Conservation (phyloP, 1,140 invertebrate genomes). For the Caenorhabditis elegans region DNA sequence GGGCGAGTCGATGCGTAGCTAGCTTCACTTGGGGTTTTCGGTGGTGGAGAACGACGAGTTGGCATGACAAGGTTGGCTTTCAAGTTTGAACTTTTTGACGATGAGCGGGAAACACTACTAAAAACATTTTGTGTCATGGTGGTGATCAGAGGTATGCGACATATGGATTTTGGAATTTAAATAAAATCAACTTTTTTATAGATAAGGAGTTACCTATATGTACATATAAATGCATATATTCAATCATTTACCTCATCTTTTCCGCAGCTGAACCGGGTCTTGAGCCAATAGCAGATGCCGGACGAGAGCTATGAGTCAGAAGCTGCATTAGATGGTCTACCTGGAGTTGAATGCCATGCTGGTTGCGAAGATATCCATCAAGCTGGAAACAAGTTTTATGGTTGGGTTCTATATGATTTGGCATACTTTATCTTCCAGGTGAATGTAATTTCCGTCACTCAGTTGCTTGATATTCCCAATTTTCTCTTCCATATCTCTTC, state of each 20-base stretch:
- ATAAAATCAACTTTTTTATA: no score
- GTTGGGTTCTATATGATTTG: no score
- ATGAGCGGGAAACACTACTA: neutral
- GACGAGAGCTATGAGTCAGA: conserved; percentile 6
- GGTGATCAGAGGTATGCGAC: no score
- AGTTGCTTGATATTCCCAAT: conserved; percentile 12
- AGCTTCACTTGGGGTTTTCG: neutral
- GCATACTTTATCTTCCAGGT: neutral
- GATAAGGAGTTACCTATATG: no score
- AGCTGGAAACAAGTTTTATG: neutral
- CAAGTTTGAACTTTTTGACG: neutral
- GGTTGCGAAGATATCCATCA: conserved; percentile 9
- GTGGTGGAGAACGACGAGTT: neutral
- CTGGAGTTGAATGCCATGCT: neutral
- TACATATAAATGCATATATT: no score
- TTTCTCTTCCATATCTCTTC: neutral
- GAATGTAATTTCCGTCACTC: conserved; percentile 4
- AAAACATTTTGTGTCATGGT: no score
- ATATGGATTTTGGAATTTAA: no score
- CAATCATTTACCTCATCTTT: neutral
- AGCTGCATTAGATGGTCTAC: conserved; percentile 17
- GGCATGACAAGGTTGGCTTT: neutral
- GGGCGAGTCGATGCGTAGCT: neutral
- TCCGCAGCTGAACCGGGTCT: neutral
- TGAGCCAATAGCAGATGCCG: neutral